Evolutionary conservation across 2,113 vertebrate species (phyloP).

Genomic region (Apteryx owenii): DNA sequence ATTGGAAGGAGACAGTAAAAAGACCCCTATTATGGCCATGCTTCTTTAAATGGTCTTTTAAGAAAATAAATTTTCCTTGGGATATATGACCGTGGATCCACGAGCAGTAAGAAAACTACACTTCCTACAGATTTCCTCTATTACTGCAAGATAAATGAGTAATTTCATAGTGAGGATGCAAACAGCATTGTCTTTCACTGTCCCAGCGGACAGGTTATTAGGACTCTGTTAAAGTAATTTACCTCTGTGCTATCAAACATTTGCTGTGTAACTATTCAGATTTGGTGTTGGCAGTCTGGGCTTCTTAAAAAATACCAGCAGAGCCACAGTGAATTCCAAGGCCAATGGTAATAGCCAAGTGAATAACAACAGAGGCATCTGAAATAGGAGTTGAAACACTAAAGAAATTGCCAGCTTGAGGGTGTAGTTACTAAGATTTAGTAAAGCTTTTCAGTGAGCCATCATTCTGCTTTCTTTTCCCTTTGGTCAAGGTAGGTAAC

Average conservation of each 20-base stretch:
- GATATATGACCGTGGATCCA: background rate
- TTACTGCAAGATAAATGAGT: background rate
- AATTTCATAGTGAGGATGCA: background rate
- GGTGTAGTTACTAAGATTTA: background rate
- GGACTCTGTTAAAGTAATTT: background rate
- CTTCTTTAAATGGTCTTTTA: background rate
- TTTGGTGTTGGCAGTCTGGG: background rate
- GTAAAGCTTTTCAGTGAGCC: background rate
- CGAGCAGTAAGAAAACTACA: background rate
- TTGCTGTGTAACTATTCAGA: background rate
- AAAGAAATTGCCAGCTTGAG: background rate
- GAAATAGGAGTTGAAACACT: background rate
- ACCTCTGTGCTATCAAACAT: background rate
- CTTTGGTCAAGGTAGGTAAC: background rate
- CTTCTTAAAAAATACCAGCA: background rate
- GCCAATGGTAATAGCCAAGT: background rate
- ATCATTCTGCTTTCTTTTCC: background rate
- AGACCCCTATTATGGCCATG: background rate
- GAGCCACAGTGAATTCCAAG: background rate
- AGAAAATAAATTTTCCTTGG: background rate
- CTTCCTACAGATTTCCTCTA: background rate
- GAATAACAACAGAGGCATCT: background rate
- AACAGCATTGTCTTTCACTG: background rate
- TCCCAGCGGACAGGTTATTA: background rate
- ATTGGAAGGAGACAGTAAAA: background rate